Evolutionary conservation across 2,797 vertebrate species (phyloP).

Genomic region (Ciconia nigra): DNA sequence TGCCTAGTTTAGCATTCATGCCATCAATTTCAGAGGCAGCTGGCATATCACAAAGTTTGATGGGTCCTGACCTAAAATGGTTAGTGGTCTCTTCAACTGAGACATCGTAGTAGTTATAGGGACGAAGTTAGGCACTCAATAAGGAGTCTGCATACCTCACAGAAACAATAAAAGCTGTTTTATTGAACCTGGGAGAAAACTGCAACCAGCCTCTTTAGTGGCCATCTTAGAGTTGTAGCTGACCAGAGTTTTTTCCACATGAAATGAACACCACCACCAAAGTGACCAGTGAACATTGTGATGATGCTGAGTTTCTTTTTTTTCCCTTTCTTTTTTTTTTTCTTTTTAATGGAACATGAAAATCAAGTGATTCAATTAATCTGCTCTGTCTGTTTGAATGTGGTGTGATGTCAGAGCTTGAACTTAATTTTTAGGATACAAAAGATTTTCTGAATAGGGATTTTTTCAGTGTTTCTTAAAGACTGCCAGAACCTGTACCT

Average conservation of each 20-base stretch:
- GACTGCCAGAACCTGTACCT: background rate
- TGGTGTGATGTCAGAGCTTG: background rate
- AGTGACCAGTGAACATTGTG: background rate
- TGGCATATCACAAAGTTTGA: background rate
- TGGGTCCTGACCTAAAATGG: background rate
- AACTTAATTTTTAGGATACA: background rate
- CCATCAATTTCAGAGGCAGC: background rate
- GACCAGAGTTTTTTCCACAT: background rate
- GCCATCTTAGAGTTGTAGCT: background rate
- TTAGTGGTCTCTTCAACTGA: background rate
- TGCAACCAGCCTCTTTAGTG: background rate
- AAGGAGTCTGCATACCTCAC: background rate
- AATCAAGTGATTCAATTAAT: background rate
- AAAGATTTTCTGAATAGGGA: background rate
- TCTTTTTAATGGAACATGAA: background rate
- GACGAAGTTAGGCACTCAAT: background rate
- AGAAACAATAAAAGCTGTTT: background rate
- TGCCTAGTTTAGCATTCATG: background rate
- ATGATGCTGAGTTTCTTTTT: background rate
- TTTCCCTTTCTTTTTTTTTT: too few species aligned
- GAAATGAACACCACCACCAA: background rate
- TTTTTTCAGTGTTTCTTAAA: background rate
- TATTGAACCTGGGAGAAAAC: background rate
- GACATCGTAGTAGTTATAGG: background rate
- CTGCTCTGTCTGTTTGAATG: background rate